Evolutionary conservation across 2,888 invertebrate species (phyloP).

Genomic region (Zele albiditarsus): DNA sequence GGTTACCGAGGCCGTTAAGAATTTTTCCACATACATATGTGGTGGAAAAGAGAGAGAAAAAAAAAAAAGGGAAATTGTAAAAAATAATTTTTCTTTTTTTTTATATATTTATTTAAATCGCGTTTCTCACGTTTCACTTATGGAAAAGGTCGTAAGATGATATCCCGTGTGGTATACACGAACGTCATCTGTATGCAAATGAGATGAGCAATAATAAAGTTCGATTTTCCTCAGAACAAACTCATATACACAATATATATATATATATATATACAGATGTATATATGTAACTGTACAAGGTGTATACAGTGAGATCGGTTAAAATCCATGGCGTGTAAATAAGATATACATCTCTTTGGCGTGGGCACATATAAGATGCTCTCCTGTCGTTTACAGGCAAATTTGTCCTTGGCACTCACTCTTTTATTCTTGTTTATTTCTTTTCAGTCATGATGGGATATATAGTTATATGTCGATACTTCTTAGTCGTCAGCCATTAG

Average conservation of each 20-base stretch:
- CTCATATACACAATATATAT: not conserved
- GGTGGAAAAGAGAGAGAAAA: not conserved
- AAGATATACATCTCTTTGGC: slow-evolving; percentile 28
- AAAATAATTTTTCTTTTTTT: slow-evolving; percentile 27
- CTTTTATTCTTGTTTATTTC: not conserved
- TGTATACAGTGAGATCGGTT: not conserved
- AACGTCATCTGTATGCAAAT: slow-evolving; percentile 35
- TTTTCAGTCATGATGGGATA: slow-evolving; percentile 18
- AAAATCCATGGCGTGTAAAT: slow-evolving; percentile 25
- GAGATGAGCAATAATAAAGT: slow-evolving; percentile 37
- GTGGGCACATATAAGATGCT: slow-evolving; percentile 29
- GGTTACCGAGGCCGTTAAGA: slow-evolving; percentile 41
- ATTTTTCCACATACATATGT: slow-evolving; percentile 8
- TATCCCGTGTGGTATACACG: slow-evolving; percentile 16
- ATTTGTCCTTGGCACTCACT: slow-evolving; percentile 35
- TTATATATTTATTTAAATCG: slow-evolving; percentile 14
- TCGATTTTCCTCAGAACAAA: slow-evolving; percentile 24
- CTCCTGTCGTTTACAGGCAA: slow-evolving; percentile 21
- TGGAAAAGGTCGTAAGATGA: slow-evolving; percentile 39
- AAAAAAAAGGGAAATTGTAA: not conserved
- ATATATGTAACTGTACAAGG: slow-evolving; percentile 1
- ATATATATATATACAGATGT: not conserved
- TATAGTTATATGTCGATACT: not conserved
- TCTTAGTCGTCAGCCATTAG: slow-evolving; percentile 12
- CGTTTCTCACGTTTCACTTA: slow-evolving; percentile 22